A percentile compares a stretch with the other conserved stretches of the same genome.
phyloP scores from a whole-genome alignment of 1,140 invertebrate species.

The Calosoma granatense region DNA sequence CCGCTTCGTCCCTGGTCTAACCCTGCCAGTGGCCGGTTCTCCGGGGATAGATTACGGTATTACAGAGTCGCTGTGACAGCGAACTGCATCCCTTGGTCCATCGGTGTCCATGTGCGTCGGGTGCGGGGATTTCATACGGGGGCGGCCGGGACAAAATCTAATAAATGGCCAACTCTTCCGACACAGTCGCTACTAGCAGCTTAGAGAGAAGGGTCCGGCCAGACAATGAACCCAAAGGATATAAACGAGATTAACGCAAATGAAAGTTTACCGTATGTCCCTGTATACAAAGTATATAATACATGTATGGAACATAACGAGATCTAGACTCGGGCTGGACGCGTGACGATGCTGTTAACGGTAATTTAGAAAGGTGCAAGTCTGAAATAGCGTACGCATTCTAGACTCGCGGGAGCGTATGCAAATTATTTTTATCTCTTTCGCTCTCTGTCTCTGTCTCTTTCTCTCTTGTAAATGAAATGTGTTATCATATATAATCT shows the following conservation, averaged over 20 bases:
- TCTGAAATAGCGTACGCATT: no score
- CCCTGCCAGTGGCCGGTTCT: neutral
- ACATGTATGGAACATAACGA: no score
- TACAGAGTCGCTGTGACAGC: neutral
- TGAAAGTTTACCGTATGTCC: slow-evolving; percentile 5
- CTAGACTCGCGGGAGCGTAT: no score
- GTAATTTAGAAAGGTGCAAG: slow-evolving; percentile 2
- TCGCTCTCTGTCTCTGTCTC: no score
- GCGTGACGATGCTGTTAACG: neutral
- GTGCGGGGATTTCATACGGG: neutral
- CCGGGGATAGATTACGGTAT: neutral
- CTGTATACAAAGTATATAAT: no score
- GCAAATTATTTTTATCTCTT: no score
- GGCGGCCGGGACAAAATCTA: neutral
- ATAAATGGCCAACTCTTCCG: neutral
- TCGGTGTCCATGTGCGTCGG: neutral
- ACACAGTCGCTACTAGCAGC: neutral
- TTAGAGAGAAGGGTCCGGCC: neutral
- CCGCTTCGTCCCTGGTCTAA: neutral
- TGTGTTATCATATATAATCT: no score
- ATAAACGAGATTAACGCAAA: slow-evolving; percentile 2
- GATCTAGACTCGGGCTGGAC: neutral
- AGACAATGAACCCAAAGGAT: slow-evolving; percentile 5
- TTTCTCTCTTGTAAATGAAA: no score
- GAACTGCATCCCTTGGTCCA: neutral